Conservation (phyloP, 2,113 vertebrate species). For the Catagonus wagneri region DNA sequence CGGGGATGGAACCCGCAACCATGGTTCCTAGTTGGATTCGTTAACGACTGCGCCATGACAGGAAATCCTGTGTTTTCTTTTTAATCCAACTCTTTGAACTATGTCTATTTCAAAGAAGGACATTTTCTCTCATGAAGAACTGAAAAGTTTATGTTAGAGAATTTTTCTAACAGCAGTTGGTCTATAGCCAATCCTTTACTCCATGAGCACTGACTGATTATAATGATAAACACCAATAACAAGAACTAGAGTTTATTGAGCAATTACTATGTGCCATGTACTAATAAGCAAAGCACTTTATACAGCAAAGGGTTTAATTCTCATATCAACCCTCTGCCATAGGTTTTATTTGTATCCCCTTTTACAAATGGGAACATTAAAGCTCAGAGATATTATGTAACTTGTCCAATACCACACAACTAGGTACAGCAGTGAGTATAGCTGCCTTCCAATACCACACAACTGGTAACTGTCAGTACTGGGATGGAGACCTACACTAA, state of each 20-base stretch:
- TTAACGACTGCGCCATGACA: too few relatives aligned
- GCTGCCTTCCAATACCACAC: not conserved
- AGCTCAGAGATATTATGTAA: not conserved
- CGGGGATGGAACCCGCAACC: too few relatives aligned
- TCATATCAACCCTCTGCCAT: not conserved
- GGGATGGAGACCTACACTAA: not conserved
- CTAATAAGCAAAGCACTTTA: not conserved
- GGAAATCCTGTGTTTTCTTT: constrained; percentile 26
- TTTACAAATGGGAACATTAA: constrained; percentile 31
- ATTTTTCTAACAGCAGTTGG: not conserved
- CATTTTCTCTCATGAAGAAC: not conserved
- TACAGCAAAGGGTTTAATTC: not conserved
- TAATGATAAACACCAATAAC: not conserved
- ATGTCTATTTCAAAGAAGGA: not conserved
- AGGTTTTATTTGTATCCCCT: not conserved
- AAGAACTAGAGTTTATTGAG: not conserved
- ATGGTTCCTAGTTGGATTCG: too few relatives aligned
- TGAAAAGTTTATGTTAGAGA: not conserved
- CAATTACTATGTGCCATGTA: not conserved
- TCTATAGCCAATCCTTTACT: not conserved
- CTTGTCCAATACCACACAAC: not conserved
- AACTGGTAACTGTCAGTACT: not conserved
- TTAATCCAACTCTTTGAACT: not conserved
- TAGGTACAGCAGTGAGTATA: not conserved
- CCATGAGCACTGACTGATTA: not conserved